A percentile compares a stretch with the other conserved stretches of the same genome.
phyloP scores from a whole-genome alignment of 2,113 vertebrate species.

The Campylomormyrus numenius region DNA sequence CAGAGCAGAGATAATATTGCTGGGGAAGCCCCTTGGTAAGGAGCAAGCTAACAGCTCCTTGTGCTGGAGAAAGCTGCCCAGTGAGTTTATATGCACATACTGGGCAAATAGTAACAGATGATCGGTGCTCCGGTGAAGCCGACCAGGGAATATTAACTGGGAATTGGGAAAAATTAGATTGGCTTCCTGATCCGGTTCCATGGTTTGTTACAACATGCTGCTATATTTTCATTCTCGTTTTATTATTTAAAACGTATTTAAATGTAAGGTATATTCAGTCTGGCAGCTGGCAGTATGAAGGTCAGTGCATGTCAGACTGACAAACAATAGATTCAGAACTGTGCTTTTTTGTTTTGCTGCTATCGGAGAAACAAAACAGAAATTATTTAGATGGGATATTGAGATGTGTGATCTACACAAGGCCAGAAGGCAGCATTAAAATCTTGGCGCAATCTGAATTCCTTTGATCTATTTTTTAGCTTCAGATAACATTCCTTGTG shows the following conservation, averaged over 20 bases:
- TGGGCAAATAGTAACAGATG: neutral
- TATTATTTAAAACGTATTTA: neutral
- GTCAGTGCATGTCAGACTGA: neutral
- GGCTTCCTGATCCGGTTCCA: neutral
- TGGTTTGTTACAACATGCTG: neutral
- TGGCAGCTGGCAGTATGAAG: neutral
- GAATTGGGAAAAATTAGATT: neutral
- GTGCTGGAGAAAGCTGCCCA: neutral
- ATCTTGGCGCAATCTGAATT: neutral
- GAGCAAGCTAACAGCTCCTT: neutral
- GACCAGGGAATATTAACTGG: neutral
- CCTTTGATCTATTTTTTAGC: neutral
- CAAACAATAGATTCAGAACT: neutral
- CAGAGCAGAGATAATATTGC: neutral
- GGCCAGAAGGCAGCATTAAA: neutral
- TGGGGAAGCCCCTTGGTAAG: neutral
- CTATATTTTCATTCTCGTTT: neutral
- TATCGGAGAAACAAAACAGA: neutral
- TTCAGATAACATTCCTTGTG: neutral
- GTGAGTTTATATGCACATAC: neutral
- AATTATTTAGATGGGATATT: neutral
- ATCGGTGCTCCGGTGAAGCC: neutral
- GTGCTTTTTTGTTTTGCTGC: neutral
- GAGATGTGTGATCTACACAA: neutral
- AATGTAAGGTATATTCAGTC: neutral